These are phyloP conservation scores for Phacellophora camtschatica DNA, from an alignment of 30 jellyfish, hydroid and myxozoan genomes.

Conservation along the genomic window DNA sequence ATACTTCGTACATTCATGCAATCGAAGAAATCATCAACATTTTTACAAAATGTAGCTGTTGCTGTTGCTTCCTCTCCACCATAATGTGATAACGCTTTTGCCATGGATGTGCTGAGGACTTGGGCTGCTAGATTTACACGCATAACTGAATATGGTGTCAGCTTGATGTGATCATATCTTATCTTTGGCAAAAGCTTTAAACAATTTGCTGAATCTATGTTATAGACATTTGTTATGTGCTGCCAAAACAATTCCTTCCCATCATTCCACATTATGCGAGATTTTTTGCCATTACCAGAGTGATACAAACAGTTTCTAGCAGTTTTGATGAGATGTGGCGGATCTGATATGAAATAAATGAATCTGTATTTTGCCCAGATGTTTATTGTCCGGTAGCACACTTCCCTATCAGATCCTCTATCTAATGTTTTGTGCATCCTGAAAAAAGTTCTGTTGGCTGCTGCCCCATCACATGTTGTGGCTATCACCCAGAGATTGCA, in stretches of 20 bases:
- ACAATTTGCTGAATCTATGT: not conserved
- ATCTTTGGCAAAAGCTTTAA: not conserved
- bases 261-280: constrained; percentile 22
- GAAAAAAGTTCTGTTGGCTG: constrained; percentile 55
- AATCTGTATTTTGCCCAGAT: constrained; percentile 9
- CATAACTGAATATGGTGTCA: constrained; percentile 37
- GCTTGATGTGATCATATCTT: constrained; percentile 28
- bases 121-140: constrained; percentile 49
- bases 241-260: not conserved
- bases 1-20: constrained; percentile 39
- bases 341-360: constrained; percentile 13
- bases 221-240: not conserved
- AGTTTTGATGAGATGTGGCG: constrained; percentile 34
- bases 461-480: constrained; percentile 59
- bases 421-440: constrained; percentile 1
- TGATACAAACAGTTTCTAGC: constrained; percentile 18
- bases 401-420: not conserved
- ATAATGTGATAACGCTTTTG: not conserved
- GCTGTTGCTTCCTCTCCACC: not conserved
- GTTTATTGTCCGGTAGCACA: not conserved
- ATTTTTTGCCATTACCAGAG: constrained; percentile 10
- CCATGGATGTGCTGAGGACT: not conserved
- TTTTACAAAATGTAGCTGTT: constrained; percentile 8
- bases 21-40: constrained; percentile 26
- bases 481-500: constrained; percentile 23